phyloP scores from a whole-genome alignment of 2,888 invertebrate species.

The Lithophane leautieri region DNA sequence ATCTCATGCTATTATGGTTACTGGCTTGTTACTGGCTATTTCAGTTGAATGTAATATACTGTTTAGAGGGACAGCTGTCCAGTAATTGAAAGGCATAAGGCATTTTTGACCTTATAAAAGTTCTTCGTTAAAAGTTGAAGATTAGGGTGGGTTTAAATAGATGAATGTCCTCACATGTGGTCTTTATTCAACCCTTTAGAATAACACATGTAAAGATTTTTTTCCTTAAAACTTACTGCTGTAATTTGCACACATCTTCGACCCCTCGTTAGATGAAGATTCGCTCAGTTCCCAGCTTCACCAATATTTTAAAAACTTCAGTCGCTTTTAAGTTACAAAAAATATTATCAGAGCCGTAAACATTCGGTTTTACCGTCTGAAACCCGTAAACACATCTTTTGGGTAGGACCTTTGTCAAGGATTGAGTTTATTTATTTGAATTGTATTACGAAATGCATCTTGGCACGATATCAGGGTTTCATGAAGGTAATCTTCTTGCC shows the following conservation, averaged over 20 bases:
- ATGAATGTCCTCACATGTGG: background rate
- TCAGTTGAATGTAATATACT: too few species aligned
- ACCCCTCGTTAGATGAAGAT: background rate
- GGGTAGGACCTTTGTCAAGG: slow-evolving; percentile 24
- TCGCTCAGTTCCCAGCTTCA: background rate
- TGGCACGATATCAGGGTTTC: slow-evolving; percentile 37
- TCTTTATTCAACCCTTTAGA: background rate
- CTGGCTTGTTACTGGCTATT: too few species aligned
- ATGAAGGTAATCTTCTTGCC: slow-evolving; percentile 19
- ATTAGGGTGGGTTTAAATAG: background rate
- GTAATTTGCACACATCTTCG: background rate
- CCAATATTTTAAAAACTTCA: background rate
- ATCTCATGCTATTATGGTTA: background rate
- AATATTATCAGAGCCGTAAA: background rate
- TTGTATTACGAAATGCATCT: slow-evolving; percentile 27
- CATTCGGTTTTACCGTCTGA: background rate
- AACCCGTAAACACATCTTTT: background rate
- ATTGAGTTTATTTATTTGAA: slow-evolving; percentile 11
- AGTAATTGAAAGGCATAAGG: slow-evolving; percentile 16
- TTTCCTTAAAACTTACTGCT: background rate
- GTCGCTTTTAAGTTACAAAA: background rate
- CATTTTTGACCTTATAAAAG: slow-evolving; percentile 10
- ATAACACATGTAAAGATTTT: background rate
- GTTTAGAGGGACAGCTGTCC: slow-evolving; percentile 8
- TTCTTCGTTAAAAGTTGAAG: slow-evolving; percentile 14